phyloP scores from a whole-genome alignment of 2,888 invertebrate species.

The Scaptomyza cyrtandrae region DNA sequence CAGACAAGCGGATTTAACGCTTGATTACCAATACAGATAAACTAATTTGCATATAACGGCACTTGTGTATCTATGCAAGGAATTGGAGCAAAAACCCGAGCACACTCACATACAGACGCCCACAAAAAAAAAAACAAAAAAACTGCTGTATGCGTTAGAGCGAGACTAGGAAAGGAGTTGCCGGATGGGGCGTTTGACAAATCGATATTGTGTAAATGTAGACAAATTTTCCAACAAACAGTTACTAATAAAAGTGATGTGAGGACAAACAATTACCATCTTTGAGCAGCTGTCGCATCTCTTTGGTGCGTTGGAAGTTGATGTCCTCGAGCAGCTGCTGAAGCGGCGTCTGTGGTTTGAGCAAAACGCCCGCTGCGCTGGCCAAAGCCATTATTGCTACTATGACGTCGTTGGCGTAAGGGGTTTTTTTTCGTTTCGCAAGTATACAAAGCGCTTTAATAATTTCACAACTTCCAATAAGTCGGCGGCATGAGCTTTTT shows the following conservation, averaged over 20 bases:
- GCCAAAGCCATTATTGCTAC: constrained; percentile 76
- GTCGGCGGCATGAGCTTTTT: constrained; percentile 12
- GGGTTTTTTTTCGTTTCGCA: constrained; percentile 19
- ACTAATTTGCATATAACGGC: constrained; percentile 1
- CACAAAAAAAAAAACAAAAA: background rate
- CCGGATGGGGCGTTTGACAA: constrained; percentile 58
- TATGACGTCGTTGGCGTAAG: constrained; percentile 24
- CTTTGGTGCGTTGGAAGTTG: constrained; percentile 95
- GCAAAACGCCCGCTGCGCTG: constrained; percentile 81
- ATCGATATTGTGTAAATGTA: constrained; percentile 82
- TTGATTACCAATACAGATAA: constrained; percentile 9
- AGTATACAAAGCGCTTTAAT: constrained; percentile 4
- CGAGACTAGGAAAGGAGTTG: constrained; percentile 54
- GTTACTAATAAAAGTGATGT: background rate
- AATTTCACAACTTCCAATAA: constrained; percentile 60
- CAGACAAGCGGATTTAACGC: constrained; percentile 6
- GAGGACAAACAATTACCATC: constrained; percentile 87
- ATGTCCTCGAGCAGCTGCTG: constrained; percentile 96
- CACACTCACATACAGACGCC: constrained; percentile 29
- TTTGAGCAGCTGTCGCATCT: constrained; percentile 94
- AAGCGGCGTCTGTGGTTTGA: constrained; percentile 87
- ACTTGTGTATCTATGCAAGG: constrained; percentile 7
- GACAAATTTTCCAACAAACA: constrained; percentile 62
- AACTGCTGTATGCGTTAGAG: constrained; percentile 20
- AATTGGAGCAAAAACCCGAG: constrained; percentile 39